These are phyloP conservation scores for Germaria angustata DNA, from an alignment of 2,888 invertebrate genomes.

Conservation along the genomic window DNA sequence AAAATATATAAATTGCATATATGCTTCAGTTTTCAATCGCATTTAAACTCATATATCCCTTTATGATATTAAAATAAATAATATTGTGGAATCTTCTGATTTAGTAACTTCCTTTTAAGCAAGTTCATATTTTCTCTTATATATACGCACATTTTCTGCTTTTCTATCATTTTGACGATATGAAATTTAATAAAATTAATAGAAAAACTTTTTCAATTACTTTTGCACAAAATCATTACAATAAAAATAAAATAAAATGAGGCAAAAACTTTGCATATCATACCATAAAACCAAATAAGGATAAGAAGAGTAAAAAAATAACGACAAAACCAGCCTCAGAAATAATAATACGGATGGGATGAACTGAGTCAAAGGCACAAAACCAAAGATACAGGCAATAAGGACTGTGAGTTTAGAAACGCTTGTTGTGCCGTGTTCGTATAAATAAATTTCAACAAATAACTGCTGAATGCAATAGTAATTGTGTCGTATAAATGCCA, in stretches of 20 bases:
- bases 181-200: slow-evolving; percentile 66
- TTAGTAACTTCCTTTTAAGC: not conserved
- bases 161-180: slow-evolving; percentile 49
- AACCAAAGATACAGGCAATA: slow-evolving; percentile 11
- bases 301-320: not conserved
- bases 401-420: slow-evolving; percentile 12
- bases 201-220: slow-evolving; percentile 71
- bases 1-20: not conserved
- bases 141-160: not conserved
- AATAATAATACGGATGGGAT: slow-evolving; percentile 32
- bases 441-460: not conserved
- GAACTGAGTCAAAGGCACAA: slow-evolving; percentile 8
- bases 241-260: slow-evolving; percentile 52
- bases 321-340: slow-evolving; percentile 19
- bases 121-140: not conserved
- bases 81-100: not conserved
- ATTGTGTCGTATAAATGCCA: slow-evolving; percentile 59
- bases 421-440: not conserved
- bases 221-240: slow-evolving; percentile 54
- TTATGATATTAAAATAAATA: not conserved
- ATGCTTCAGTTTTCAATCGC: not conserved
- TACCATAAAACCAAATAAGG: slow-evolving; percentile 51
- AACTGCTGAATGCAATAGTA: slow-evolving; percentile 34
- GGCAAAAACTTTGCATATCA: slow-evolving; percentile 58
- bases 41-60: not conserved